Conservation (phyloP, 2,113 vertebrate genomes). For the Turdus rufiventris region DNA sequence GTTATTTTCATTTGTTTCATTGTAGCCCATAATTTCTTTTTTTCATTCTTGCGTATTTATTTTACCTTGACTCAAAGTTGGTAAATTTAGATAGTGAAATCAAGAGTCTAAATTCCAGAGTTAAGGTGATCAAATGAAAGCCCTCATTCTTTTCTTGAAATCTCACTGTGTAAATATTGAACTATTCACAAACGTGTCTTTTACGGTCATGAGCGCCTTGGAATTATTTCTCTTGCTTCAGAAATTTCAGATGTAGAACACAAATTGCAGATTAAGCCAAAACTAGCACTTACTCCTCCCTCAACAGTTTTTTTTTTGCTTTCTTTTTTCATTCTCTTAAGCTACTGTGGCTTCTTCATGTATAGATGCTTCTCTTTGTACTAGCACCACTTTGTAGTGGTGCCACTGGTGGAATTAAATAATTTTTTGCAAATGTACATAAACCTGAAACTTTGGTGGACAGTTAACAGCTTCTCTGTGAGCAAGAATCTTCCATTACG, state of each 20-base stretch:
- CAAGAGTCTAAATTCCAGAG: neutral
- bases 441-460: neutral
- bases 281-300: neutral
- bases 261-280: neutral
- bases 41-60: neutral
- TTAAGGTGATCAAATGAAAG: neutral
- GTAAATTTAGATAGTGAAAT: neutral
- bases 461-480: neutral
- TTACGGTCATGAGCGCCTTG: neutral
- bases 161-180: neutral
- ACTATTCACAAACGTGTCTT: neutral
- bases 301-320: neutral
- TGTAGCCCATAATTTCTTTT: neutral
- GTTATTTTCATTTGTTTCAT: neutral
- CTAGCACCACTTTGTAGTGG: neutral
- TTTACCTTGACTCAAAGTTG: neutral
- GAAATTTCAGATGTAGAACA: neutral
- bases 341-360: neutral
- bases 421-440: neutral
- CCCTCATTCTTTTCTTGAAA: neutral
- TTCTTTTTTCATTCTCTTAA: neutral
- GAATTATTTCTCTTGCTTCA: neutral
- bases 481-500: neutral
- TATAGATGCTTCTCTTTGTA: neutral
- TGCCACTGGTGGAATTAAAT: neutral